A percentile compares a stretch with the other conserved stretches of the same genome.
phyloP scores from a whole-genome alignment of 92 coral and sea anemone species.

The Anthopleura xanthogrammica region DNA sequence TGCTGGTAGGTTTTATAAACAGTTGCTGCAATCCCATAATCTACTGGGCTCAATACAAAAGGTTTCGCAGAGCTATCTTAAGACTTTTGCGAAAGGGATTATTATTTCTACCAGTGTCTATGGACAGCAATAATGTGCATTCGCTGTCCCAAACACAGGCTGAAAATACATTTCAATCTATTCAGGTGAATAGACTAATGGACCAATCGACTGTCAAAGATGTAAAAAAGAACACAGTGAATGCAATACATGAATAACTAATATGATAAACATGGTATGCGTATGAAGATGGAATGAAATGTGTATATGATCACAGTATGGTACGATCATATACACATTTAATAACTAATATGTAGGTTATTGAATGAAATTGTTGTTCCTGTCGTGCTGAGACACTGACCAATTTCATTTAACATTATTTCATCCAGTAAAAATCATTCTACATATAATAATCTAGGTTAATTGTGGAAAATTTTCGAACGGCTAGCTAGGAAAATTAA shows the following conservation, averaged over 20 bases:
- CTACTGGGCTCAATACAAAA: conserved; percentile 68
- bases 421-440: too few relatives aligned
- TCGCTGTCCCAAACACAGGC: conserved; percentile 13
- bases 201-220: background rate
- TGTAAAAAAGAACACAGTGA: background rate
- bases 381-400: too few relatives aligned
- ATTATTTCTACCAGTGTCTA: conserved; percentile 18
- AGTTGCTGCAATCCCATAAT: conserved; percentile 85
- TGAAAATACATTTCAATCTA: background rate
- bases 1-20: conserved; percentile 72
- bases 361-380: too few relatives aligned
- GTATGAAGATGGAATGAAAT: too few relatives aligned
- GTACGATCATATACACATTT: too few relatives aligned
- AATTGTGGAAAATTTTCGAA: too few relatives aligned
- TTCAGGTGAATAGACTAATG: conserved; percentile 4
- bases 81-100: conserved; percentile 15
- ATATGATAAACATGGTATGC: too few relatives aligned
- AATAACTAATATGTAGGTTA: background rate
- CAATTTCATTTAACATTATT: too few relatives aligned
- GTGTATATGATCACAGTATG: too few relatives aligned
- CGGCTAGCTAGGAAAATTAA: too few relatives aligned
- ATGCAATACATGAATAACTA: background rate
- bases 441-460: too few relatives aligned
- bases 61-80: conserved; percentile 56
- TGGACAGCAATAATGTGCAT: background rate